These are phyloP conservation scores for Idris sp. DNA, from an alignment of 1,140 invertebrate genomes.

Conservation along the genomic window DNA sequence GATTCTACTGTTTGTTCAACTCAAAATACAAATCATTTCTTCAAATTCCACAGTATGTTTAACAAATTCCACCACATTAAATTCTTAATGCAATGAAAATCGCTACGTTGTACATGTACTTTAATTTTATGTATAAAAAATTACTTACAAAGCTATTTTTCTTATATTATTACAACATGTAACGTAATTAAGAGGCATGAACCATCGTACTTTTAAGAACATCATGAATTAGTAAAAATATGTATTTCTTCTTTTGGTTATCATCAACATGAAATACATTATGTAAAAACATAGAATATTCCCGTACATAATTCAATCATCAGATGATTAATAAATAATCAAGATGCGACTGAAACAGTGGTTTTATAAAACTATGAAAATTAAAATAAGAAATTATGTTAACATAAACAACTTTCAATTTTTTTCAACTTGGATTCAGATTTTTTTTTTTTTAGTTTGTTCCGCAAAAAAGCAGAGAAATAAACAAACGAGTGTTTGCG, in stretches of 20 bases:
- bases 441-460: neutral
- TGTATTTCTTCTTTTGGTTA: conserved; percentile 5
- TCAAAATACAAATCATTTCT: too few species aligned
- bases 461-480: too few species aligned
- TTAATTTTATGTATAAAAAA: conserved; percentile 11
- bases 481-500: too few species aligned
- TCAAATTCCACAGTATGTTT: conserved; percentile 39
- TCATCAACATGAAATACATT: neutral
- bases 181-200: too few species aligned
- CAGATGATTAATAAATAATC: conserved; percentile 14
- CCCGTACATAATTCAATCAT: conserved; percentile 3
- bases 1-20: too few species aligned
- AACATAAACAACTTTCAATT: neutral
- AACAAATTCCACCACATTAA: conserved; percentile 51
- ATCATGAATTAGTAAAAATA: too few species aligned
- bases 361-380: conserved; percentile 3
- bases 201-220: too few species aligned
- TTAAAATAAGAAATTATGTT: too few species aligned
- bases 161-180: too few species aligned
- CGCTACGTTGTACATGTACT: conserved; percentile 36
- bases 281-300: conserved; percentile 1
- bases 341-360: conserved; percentile 36
- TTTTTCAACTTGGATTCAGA: neutral
- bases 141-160: too few species aligned
- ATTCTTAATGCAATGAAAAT: conserved; percentile 23